Evolutionary conservation across 2,888 invertebrate species (phyloP), one percentile per base, ranked within the genome.

Genomic region (Drosophila affinis): DNA sequence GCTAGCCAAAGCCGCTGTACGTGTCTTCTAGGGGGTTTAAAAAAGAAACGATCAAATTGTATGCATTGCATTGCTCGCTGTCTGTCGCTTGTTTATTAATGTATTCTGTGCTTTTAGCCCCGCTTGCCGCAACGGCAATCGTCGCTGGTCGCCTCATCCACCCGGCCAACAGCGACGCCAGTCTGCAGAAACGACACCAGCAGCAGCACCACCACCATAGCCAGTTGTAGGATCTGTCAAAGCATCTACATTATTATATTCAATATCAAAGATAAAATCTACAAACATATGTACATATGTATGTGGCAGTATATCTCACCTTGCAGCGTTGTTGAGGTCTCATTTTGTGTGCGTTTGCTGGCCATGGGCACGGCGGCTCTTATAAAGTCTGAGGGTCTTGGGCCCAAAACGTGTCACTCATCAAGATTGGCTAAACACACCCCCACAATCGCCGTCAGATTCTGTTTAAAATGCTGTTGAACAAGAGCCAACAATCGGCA

Each of bases 301-400:
- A 72, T 57, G 45, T 27, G 32, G 29, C 29, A 2, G 29, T 29
- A 29, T 47, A 52, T 54, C 73, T 81, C 52, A 87, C 87, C 81
- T 79, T 87, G 48, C 60, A 62, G 68, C 76, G 67, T 57, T 74
- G 67, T 56, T 74, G 59, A 72, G 62, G 76, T 58, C 17, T 64
- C 81, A 83, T 86, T 75, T 79, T 85, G 62, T 70, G 34, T 18
- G 18, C 62, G 58, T 59, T 62, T 71, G 49, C 46, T 57, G 64
- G 29, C 54, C 45, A 48, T 52, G 49, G 61, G 48, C 44, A 46
- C 59, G 56, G 62, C 67, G 56, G 81, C 76, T 79, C 81, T 86
- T 83, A 81, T 83, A 83, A 82, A 62, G 87, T 81, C 81, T 72
- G 79, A 64, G 79, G 81, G 78, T 70, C 52, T 32, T 46, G 21